Conservation (phyloP, 2,113 vertebrate species). For the Amphiprion percula region DNA sequence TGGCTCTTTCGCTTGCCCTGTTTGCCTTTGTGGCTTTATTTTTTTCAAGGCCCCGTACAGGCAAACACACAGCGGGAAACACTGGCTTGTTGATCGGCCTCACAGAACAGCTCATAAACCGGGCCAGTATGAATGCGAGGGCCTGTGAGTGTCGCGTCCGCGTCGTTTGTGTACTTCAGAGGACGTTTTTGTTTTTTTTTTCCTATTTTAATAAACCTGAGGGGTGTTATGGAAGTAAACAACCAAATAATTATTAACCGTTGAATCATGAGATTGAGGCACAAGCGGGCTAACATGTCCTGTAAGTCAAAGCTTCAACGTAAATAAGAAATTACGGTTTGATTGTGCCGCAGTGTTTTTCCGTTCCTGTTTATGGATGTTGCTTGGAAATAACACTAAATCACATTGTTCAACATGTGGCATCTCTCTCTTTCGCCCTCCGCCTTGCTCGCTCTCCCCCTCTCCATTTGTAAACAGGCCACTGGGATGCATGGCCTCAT, state of each 20-base stretch:
- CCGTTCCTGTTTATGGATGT: constrained; percentile 74
- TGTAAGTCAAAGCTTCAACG: constrained; percentile 25
- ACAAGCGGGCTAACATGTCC: constrained; percentile 19
- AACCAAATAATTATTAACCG: constrained; percentile 58
- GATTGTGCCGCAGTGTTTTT: constrained; percentile 69
- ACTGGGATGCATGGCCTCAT: constrained; percentile 67
- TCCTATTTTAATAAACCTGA: constrained; percentile 31
- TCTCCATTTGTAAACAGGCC: constrained; percentile 67
- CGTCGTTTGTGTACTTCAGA: constrained; percentile 55
- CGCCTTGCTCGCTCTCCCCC: constrained; percentile 25
- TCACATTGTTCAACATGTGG: constrained; percentile 76
- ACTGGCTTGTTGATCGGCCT: constrained; percentile 71
- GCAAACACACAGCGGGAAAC: constrained; percentile 70
- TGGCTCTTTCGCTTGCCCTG: constrained; percentile 63
- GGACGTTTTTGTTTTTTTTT: constrained; percentile 17
- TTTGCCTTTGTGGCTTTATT: constrained; percentile 71
- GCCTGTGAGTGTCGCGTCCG: constrained; percentile 53
- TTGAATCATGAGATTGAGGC: constrained; percentile 35
- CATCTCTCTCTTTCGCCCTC: constrained; percentile 40
- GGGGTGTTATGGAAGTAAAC: constrained; percentile 56
- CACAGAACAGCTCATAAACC: constrained; percentile 70
- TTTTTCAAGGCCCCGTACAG: constrained; percentile 35
- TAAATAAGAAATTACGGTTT: constrained; percentile 62
- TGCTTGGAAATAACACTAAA: constrained; percentile 74
- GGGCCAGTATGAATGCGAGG: constrained; percentile 60